These are phyloP conservation scores for Spodoptera littoralis DNA, from an alignment of 2,888 invertebrate genomes.

Conservation along the genomic window DNA sequence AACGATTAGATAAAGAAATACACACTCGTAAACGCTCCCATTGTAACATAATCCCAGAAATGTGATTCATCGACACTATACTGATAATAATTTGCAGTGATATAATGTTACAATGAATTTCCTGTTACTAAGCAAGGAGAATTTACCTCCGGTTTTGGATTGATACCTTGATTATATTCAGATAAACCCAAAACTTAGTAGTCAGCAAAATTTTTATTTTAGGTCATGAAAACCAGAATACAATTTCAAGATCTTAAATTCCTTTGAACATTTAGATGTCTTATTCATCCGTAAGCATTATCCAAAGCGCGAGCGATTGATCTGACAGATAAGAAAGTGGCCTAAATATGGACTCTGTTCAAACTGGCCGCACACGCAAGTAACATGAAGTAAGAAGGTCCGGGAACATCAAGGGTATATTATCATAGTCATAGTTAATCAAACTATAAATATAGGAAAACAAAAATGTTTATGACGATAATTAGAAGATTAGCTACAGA, in stretches of 20 bases:
- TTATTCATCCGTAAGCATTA: too few relatives aligned
- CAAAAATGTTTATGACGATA: constrained; percentile 45
- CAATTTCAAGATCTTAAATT: too few relatives aligned
- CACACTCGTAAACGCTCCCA: constrained; percentile 18
- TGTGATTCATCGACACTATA: constrained; percentile 11
- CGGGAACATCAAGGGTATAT: constrained; percentile 21
- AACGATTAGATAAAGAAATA: constrained; percentile 43
- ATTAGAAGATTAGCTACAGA: constrained; percentile 35
- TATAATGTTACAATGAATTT: constrained; percentile 6
- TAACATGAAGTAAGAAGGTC: constrained; percentile 16
- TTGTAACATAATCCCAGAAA: constrained; percentile 24
- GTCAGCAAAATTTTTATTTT: too few relatives aligned
- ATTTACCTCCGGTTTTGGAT: too few relatives aligned
- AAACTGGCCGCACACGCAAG: not conserved
- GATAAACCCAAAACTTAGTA: too few relatives aligned
- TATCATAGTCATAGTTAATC: constrained; percentile 31
- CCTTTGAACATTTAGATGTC: too few relatives aligned
- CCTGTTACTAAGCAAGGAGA: constrained; percentile 1
- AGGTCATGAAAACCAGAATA: too few relatives aligned
- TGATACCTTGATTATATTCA: too few relatives aligned
- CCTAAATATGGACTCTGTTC: too few relatives aligned
- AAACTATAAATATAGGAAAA: constrained; percentile 37
- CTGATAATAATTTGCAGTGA: constrained; percentile 19
- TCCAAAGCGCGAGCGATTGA: too few relatives aligned
- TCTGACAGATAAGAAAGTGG: too few relatives aligned